phyloP scores from a whole-genome alignment of 2,797 vertebrate genomes.

The Babyrousa celebensis region DNA sequence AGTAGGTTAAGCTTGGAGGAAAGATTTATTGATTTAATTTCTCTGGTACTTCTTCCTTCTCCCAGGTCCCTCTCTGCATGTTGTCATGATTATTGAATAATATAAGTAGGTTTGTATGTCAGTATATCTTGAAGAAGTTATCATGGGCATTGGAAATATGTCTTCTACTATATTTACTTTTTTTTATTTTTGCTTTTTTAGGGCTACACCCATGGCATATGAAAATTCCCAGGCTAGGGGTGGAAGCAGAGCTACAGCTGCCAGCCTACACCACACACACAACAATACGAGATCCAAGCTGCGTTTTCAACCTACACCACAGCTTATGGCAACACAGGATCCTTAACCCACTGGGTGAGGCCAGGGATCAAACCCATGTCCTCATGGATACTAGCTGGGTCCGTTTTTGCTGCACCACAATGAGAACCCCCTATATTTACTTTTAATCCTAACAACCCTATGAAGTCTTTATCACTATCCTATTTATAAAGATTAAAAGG shows the following conservation, averaged over 20 bases:
- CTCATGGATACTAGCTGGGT: too few species aligned
- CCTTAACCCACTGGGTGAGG: too few species aligned
- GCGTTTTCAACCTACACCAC: too few species aligned
- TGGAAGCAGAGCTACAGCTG: too few species aligned
- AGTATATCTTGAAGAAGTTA: background rate
- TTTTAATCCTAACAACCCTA: conserved; percentile 10
- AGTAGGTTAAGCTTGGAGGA: background rate
- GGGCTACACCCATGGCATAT: too few species aligned
- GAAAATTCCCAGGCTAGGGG: too few species aligned
- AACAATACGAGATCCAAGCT: too few species aligned
- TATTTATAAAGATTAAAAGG: background rate
- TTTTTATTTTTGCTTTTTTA: background rate
- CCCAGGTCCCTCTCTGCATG: background rate
- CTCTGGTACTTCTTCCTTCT: background rate
- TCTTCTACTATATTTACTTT: conserved; percentile 8
- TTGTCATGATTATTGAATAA: background rate
- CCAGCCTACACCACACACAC: too few species aligned
- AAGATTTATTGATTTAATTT: conserved; percentile 22
- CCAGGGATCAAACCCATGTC: too few species aligned
- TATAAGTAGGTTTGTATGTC: background rate
- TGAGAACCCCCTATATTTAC: background rate
- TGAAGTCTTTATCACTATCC: too few species aligned
- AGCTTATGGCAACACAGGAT: too few species aligned
- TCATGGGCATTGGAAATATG: conserved; percentile 23
- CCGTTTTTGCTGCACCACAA: too few species aligned